These are phyloP conservation scores for Nematopogon swammerdamellus DNA, from an alignment of 2,888 invertebrate genomes.

Conservation along the genomic window DNA sequence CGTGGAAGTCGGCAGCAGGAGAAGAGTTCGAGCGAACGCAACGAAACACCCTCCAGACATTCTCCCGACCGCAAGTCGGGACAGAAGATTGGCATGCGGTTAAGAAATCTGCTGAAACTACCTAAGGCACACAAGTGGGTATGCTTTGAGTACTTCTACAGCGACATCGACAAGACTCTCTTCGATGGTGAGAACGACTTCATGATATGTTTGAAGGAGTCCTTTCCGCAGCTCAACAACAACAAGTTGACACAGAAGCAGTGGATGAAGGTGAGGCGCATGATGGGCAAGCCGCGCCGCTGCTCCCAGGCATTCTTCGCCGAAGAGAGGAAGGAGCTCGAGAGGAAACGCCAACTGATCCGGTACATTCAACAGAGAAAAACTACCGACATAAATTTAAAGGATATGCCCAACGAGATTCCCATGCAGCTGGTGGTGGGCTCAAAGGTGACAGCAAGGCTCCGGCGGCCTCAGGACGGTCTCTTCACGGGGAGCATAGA, in stretches of 20 bases:
- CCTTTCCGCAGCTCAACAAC: conserved; percentile 89
- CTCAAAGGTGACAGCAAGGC: conserved; percentile 87
- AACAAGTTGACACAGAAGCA: conserved; percentile 82
- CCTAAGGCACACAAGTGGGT: conserved; percentile 99
- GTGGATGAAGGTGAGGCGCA: conserved; percentile 92
- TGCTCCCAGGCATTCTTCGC: conserved; percentile 94
- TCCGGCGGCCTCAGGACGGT: conserved; percentile 92
- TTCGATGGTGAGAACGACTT: conserved; percentile 98
- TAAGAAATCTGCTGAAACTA: conserved; percentile 90
- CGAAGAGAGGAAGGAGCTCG: conserved; percentile 89
- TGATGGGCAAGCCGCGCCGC: conserved; percentile 96
- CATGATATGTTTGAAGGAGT: conserved; percentile 86
- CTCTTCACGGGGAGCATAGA: conserved; percentile 92
- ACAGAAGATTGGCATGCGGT: conserved; percentile 83
- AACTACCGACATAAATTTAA: conserved; percentile 71
- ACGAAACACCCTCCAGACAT: conserved; percentile 31
- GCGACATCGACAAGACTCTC: conserved; percentile 92
- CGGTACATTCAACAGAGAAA: conserved; percentile 91
- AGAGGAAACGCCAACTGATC: conserved; percentile 87
- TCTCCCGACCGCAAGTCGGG: conserved; percentile 82
- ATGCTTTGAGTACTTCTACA: conserved; percentile 99
- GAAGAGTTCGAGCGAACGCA: conserved; percentile 37
- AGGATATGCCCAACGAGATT: conserved; percentile 92
- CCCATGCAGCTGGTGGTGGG: conserved; percentile 93
- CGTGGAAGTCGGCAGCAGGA: conserved; percentile 27